Base-by-base conservation (phyloP, 2,797 vertebrate genomes). In the Buceros bicornis region DNA sequence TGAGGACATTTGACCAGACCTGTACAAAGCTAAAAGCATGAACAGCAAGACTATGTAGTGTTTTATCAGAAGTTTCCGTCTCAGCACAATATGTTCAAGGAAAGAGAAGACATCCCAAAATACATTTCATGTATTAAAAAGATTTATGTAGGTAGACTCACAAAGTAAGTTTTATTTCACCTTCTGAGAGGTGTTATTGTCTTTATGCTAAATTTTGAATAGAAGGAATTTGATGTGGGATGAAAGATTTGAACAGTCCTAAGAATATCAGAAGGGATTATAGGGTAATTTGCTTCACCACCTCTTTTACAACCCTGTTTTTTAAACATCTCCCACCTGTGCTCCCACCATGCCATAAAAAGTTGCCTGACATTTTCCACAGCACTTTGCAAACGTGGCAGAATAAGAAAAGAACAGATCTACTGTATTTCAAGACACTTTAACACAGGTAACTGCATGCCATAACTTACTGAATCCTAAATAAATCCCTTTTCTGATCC, bases 401-500 rank as follows among this genome's bases (percentile, higher is more conserved):
- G 64, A 92, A 76, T 79, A 94, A 91, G 64, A 91, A 91, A 81
- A 92, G 77, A 96, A 87, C n/a, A 80, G 40, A 70, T 77, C 56
- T 73, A 64, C 48, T 80, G 40, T 73, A 95, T 93, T 93, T 94
- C 53, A 90, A 85, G 70, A 92, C 25, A 90, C 64, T 96, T 91
- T 93, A 93, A 87, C 87, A 82, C 56, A 96, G 95, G 95, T 93
- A 95, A 92, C 66, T 80, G 40, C 51, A 64, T 29, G 17, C 51
- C 78, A 28, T 91, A 96, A 96, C 60, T 87, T 92, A 67, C 35
- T 37, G 61, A 92, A 82, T 95, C 57, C 87, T 87, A 94, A 95
- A 95, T 81, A 90, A 96, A 94, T 92, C 73, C 66, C 13, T 50
- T 86, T 96, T 87, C 83, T 95, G 90, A 96, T 96, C 69, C 86